Evolutionary conservation across 2,797 vertebrate genomes (phyloP), one percentile per base, ranked within the genome.

Genomic region (Muscicapa comitata): DNA sequence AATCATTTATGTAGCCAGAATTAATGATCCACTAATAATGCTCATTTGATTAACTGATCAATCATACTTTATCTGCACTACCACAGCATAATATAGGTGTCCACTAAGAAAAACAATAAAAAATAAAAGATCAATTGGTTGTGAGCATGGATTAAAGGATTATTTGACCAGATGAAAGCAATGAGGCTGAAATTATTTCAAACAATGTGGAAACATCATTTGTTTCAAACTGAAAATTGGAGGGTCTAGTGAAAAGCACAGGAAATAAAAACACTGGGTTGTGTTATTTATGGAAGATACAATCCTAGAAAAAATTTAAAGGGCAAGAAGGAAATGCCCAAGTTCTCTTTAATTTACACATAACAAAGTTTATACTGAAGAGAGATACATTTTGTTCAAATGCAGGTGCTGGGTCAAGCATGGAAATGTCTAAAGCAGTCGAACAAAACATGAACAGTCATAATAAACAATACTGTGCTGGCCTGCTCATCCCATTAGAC

Each of bases 1-100:
- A 91, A 94, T 97, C 84, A 96, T 81, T 21, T 85, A 45, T 88
- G 76, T 33, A 95, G 95, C 65, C 94, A 97, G 94, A 98, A 97
- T 97, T 97, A 98, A 98, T 92, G 96, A 96, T 84, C 92, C 70
- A 50, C 38, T 96, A 97, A 97, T 90, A 95, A 96, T 70, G 43
- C 51, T 66, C 65, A 29, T 88, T 94, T 93, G 90, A 96, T 91
- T 93, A 95, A 96, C 80, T 79, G 88, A 86, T 86, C 43, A 29
- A 80, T 91, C 90, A 35, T 11, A 91, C 59, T 76, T 96, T 86
- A 76, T 83, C 88, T 83, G 51, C n/a, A 67, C n/a, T 67, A 76
- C 15, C 45, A 75, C 53, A 43, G 38, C n/a, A 74, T 50, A 90
- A 68, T 35, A 71, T 17, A 80, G 78, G 57, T 80, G 91, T 75